These are phyloP conservation scores for Peromyscus eremicus DNA, from an alignment of 2,797 vertebrate genomes.

Conservation along the genomic window DNA sequence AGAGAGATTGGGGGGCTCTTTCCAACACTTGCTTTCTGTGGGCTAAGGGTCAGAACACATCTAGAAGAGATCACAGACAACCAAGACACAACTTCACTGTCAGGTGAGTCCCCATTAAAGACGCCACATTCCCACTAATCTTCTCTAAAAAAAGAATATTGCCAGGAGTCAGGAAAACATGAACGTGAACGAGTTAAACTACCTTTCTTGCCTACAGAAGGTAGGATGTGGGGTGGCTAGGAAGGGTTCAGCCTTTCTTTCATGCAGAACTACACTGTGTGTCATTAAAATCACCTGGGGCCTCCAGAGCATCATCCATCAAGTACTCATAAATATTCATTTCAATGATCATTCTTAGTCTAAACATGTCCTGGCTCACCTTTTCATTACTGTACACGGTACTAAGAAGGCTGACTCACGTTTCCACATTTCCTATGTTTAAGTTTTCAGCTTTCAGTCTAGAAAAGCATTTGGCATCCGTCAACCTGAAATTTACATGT, in stretches of 20 bases:
- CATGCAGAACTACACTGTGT: neutral
- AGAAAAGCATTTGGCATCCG: conserved; percentile 41
- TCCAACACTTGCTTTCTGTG: neutral
- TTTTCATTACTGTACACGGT: conserved; percentile 33
- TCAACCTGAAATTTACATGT: conserved; percentile 13
- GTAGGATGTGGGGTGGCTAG: neutral
- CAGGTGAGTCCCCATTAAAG: neutral
- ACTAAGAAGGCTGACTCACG: neutral
- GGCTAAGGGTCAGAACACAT: conserved; percentile 8
- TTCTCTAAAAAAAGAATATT: neutral
- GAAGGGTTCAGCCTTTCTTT: neutral
- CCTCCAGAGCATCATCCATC: neutral
- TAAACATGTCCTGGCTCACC: neutral
- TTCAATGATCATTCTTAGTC: neutral
- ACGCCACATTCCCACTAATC: neutral
- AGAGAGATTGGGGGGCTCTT: neutral
- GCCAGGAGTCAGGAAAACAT: neutral
- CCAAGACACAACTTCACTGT: neutral
- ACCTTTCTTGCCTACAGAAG: neutral
- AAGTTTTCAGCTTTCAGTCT: conserved; percentile 26
- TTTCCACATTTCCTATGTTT: neutral
- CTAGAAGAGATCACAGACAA: neutral
- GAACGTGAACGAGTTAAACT: neutral
- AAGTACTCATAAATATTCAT: neutral
- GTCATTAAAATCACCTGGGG: neutral